Evolutionary conservation across 2,797 vertebrate species (phyloP).

Genomic region (Mormyrops attenuatus): DNA sequence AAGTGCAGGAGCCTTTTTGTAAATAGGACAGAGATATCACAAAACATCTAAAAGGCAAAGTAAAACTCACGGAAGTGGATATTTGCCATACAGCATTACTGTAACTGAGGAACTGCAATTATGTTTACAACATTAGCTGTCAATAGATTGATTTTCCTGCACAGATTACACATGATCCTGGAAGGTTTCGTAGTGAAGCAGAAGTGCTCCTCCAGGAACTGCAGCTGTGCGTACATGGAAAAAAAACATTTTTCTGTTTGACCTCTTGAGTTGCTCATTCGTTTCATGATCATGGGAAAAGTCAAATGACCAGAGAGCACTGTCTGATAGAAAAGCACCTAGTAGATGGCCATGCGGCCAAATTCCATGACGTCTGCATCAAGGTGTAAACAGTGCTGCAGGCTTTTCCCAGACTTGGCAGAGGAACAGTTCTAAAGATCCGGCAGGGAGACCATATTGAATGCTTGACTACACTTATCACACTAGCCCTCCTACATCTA

Average conservation of each 20-base stretch:
- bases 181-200: constrained; percentile 64
- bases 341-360: not conserved
- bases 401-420: not conserved
- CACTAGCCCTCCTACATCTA: not conserved
- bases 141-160: constrained; percentile 60
- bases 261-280: not conserved
- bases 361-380: not conserved
- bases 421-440: not conserved
- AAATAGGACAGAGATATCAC: not conserved
- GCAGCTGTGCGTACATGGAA: not conserved
- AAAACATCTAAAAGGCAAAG: constrained; percentile 38
- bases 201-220: not conserved
- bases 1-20: not conserved
- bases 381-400: not conserved
- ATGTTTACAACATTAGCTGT: constrained; percentile 58
- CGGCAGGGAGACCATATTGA: not conserved
- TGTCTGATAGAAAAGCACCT: not conserved
- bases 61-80: constrained; percentile 53
- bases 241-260: not conserved
- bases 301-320: not conserved
- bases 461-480: not conserved
- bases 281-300: not conserved
- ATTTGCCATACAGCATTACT: constrained; percentile 49
- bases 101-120: constrained; percentile 47
- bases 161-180: constrained; percentile 65